These are phyloP conservation scores for Drosophila lowei DNA, from an alignment of 1,140 invertebrate genomes.

Conservation along the genomic window DNA sequence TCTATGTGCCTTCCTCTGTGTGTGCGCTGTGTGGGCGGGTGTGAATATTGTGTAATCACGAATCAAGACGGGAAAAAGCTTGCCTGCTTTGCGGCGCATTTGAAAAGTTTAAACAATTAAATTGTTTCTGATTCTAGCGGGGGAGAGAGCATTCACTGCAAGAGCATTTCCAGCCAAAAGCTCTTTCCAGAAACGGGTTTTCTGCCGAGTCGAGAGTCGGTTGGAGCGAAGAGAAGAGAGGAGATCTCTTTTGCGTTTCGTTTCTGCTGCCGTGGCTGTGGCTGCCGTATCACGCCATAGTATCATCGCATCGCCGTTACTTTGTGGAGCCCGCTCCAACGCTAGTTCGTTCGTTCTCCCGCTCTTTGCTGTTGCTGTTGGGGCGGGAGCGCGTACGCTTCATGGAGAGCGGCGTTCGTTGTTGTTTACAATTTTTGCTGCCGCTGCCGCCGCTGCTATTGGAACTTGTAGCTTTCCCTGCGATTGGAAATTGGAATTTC, in stretches of 20 bases:
- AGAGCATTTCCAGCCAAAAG: conserved; percentile 69
- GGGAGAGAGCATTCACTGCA: neutral
- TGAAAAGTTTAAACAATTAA: conserved; percentile 29
- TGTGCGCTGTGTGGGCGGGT: too few relatives aligned
- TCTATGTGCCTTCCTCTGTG: too few relatives aligned
- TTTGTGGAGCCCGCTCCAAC: conserved; percentile 32
- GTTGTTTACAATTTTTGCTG: conserved; percentile 62
- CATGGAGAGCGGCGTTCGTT: conserved; percentile 25
- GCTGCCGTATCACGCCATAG: conserved; percentile 55
- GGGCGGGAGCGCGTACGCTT: conserved; percentile 20
- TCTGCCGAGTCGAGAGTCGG: conserved; percentile 22
- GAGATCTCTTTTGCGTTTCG: conserved; percentile 26
- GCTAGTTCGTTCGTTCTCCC: conserved; percentile 2
- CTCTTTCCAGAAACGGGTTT: conserved; percentile 64
- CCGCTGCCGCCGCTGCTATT: conserved; percentile 21
- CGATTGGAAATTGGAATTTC: conserved; percentile 72
- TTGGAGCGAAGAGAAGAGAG: conserved; percentile 8
- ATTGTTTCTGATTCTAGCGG: conserved; percentile 9
- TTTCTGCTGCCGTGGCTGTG: conserved; percentile 18
- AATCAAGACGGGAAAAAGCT: conserved; percentile 1
- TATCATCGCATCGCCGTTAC: conserved; percentile 47
- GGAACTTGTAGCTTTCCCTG: conserved; percentile 66
- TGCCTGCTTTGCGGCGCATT: conserved; percentile 33
- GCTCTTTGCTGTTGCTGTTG: conserved; percentile 19
- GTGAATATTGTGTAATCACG: too few relatives aligned